phyloP scores from a whole-genome alignment of 1,140 invertebrate genomes.

The Macrobrachium rosenbergii region DNA sequence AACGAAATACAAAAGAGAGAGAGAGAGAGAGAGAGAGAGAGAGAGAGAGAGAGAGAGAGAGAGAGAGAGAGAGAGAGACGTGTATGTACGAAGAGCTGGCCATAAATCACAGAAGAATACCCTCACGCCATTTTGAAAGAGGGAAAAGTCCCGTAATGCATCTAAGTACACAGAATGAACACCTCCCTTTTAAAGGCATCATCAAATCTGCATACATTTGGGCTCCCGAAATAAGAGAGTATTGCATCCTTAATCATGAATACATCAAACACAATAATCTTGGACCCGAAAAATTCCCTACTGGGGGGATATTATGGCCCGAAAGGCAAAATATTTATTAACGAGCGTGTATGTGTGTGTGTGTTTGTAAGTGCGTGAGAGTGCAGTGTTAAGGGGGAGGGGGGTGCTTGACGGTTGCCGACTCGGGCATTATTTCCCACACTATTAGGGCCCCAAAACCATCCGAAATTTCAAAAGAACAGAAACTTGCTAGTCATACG shows the following conservation, averaged over 20 bases:
- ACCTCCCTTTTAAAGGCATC: too few species aligned
- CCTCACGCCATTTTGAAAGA: too few species aligned
- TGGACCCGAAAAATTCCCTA: neutral
- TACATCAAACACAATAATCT: neutral
- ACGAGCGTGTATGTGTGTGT: neutral
- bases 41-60: neutral
- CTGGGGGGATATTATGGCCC: too few species aligned
- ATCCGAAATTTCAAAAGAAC: slow-evolving; percentile 29
- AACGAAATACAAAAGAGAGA: neutral
- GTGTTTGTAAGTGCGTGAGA: slow-evolving; percentile 30
- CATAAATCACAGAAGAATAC: neutral
- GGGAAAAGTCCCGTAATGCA: too few species aligned
- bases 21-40: neutral
- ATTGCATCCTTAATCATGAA: neutral
- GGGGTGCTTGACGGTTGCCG: neutral
- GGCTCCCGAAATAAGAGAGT: neutral
- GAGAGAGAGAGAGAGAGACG: neutral
- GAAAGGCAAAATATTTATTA: neutral
- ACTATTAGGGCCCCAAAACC: slow-evolving; percentile 11
- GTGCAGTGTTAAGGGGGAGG: neutral
- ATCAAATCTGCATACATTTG: too few species aligned
- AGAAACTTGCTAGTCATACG: slow-evolving; percentile 43
- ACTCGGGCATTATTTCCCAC: neutral
- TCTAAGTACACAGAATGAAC: too few species aligned
- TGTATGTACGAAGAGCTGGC: neutral